Evolutionary conservation across 2,113 vertebrate species (phyloP).

Genomic region (Tachuris rubrigastra): DNA sequence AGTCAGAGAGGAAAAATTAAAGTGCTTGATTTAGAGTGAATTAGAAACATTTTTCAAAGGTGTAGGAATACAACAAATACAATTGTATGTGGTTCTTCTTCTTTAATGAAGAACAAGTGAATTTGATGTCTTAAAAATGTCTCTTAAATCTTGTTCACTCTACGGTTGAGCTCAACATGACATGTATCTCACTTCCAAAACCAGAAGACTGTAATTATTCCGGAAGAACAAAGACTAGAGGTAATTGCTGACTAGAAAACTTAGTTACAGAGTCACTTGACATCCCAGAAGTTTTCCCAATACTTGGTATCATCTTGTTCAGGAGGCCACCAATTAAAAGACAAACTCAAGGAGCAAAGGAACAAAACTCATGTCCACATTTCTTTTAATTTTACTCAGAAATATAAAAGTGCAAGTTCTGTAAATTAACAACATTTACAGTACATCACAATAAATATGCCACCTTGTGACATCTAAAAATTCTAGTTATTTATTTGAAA

Average conservation of each 20-base stretch:
- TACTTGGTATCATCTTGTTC: neutral
- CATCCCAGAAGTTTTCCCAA: neutral
- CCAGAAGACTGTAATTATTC: neutral
- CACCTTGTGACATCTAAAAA: conserved; percentile 62
- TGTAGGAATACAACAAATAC: neutral
- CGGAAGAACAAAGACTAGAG: conserved; percentile 32
- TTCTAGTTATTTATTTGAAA: conserved; percentile 45
- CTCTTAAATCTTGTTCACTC: neutral
- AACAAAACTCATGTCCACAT: neutral
- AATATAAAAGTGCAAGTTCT: conserved; percentile 73
- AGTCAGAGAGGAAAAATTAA: conserved; percentile 9
- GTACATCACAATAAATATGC: conserved; percentile 70
- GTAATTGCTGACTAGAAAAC: conserved; percentile 8
- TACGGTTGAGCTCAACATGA: neutral
- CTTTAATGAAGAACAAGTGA: neutral
- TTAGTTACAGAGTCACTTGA: neutral
- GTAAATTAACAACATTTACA: conserved; percentile 67
- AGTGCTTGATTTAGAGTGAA: conserved; percentile 13
- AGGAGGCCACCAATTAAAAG: neutral
- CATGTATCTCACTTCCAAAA: neutral
- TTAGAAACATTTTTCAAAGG: neutral
- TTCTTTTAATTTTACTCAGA: conserved; percentile 67
- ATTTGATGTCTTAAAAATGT: neutral
- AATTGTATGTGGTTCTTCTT: neutral
- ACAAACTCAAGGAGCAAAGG: conserved; percentile 15